Evolutionary conservation across 2,888 invertebrate genomes (phyloP).

Genomic region (Eulithis testata): DNA sequence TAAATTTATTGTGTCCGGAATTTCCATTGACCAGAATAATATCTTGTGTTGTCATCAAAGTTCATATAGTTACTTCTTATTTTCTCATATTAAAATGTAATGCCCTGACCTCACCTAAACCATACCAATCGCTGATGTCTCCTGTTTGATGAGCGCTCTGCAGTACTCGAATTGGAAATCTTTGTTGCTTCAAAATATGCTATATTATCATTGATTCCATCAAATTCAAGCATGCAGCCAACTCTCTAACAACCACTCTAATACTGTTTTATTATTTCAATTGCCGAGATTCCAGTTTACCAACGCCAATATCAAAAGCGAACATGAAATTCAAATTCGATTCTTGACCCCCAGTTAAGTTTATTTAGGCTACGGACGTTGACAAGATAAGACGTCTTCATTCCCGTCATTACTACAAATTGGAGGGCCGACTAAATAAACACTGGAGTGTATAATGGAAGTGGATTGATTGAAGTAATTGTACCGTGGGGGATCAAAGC

Average conservation of each 20-base stretch:
- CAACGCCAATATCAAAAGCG: constrained; percentile 25
- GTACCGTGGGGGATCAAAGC: constrained; percentile 22
- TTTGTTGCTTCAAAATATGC: background rate
- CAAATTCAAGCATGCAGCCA: background rate
- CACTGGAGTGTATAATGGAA: constrained; percentile 26
- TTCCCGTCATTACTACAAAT: constrained; percentile 24
- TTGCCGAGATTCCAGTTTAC: constrained; percentile 25
- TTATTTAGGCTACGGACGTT: constrained; percentile 23
- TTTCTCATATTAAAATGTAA: too few relatives aligned
- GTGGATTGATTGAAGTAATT: constrained; percentile 23
- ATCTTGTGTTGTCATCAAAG: too few relatives aligned
- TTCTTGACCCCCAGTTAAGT: constrained; percentile 23
- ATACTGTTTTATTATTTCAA: constrained; percentile 7
- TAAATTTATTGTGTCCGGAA: too few relatives aligned
- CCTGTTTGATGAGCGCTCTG: background rate
- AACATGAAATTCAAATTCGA: constrained; percentile 32
- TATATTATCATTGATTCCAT: background rate
- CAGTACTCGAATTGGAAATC: background rate
- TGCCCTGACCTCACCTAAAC: too few relatives aligned
- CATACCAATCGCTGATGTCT: too few relatives aligned
- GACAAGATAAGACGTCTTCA: constrained; percentile 32
- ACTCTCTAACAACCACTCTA: background rate
- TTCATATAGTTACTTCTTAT: too few relatives aligned
- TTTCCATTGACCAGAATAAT: too few relatives aligned
- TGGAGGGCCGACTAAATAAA: constrained; percentile 29